A percentile compares a stretch with the other conserved stretches of the same genome.
These are phyloP conservation scores for Lithophane ornitopus DNA, from an alignment of 2,888 invertebrate species.

Conservation along the genomic window DNA sequence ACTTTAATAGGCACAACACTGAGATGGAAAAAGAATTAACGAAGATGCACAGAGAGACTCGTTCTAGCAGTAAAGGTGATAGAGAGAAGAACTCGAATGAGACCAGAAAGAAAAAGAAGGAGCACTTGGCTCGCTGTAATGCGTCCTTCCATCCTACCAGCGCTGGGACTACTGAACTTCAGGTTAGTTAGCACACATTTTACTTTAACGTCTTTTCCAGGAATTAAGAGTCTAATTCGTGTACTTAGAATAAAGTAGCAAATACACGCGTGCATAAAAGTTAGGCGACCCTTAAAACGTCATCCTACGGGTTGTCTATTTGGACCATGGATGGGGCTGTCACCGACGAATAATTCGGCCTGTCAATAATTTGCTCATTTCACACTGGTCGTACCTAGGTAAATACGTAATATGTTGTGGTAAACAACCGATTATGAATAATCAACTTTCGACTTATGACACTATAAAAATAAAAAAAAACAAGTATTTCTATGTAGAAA, in stretches of 20 bases:
- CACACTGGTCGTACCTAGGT: not conserved
- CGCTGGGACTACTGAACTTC: constrained; percentile 51
- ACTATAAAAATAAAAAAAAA: not conserved
- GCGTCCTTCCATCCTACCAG: constrained; percentile 78
- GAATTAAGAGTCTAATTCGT: not conserved
- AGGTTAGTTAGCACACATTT: constrained; percentile 62
- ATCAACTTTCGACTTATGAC: not conserved
- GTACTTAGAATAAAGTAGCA: not conserved
- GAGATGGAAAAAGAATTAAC: constrained; percentile 95
- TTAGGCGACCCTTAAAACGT: not conserved
- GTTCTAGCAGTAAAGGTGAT: constrained; percentile 82
- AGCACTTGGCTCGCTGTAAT: constrained; percentile 85
- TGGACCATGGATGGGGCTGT: not conserved
- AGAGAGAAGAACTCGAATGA: constrained; percentile 72
- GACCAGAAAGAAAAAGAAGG: constrained; percentile 86
- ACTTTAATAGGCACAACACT: constrained; percentile 92
- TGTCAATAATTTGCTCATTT: not conserved
- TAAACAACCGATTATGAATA: not conserved
- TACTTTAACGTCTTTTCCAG: constrained; percentile 1
- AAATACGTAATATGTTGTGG: not conserved
- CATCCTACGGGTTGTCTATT: not conserved
- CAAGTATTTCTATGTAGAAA: too few relatives aligned
- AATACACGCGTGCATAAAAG: not conserved
- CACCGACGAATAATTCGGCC: too few relatives aligned
- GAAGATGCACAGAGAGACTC: constrained; percentile 92